A percentile compares a stretch with the other conserved stretches of the same genome.
Conservation (phyloP, 2,113 vertebrate genomes). For the Mirounga angustirostris region DNA sequence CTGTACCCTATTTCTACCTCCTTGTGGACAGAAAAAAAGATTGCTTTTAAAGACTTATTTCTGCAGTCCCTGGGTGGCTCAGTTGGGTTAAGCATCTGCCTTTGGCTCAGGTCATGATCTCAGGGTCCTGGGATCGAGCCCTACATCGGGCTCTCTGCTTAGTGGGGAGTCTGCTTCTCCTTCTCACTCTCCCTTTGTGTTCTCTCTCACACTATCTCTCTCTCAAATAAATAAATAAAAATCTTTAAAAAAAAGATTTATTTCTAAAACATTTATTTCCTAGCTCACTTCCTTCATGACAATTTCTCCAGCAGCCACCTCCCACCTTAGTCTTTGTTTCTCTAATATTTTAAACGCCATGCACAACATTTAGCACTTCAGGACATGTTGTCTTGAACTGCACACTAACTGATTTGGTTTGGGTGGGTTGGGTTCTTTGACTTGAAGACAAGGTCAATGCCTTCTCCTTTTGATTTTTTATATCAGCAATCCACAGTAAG, state of each 20-base stretch:
- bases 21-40: background rate
- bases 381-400: background rate
- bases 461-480: background rate
- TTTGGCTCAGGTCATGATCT: no score
- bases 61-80: no score
- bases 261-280: background rate
- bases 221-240: no score
- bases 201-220: no score
- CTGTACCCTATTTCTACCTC: background rate
- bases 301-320: background rate
- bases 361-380: background rate
- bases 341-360: background rate
- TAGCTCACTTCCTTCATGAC: background rate
- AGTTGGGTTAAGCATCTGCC: no score
- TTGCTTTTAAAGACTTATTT: background rate
- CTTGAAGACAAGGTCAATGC: background rate
- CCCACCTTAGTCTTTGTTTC: background rate
- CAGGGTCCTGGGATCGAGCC: no score
- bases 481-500: background rate
- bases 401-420: background rate
- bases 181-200: no score
- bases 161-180: no score
- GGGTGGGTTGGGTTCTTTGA: background rate
- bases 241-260: no score
- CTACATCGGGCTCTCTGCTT: no score